phyloP scores from a whole-genome alignment of 2,113 vertebrate genomes.

The Sakesphorus luctuosus region DNA sequence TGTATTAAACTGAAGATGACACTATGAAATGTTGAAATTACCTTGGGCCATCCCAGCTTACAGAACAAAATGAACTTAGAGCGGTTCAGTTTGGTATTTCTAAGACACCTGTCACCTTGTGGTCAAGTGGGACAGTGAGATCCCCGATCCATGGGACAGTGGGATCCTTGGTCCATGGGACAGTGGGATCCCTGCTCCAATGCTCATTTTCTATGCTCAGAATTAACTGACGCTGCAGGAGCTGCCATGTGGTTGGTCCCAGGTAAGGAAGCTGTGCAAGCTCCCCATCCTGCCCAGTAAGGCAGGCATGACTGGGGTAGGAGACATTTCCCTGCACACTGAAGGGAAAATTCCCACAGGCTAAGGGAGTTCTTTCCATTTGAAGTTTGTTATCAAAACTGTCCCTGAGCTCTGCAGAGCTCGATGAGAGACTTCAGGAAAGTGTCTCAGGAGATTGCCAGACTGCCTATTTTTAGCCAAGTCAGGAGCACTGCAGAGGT shows the following conservation, averaged over 20 bases:
- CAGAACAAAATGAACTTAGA: neutral
- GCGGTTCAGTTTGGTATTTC: neutral
- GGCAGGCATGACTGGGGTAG: neutral
- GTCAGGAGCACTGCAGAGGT: neutral
- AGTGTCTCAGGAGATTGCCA: neutral
- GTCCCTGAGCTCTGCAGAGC: neutral
- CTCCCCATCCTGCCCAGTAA: fast-evolving
- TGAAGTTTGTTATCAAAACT: neutral
- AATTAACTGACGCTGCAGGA: neutral
- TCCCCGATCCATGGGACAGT: neutral
- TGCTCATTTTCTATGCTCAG: fast-evolving
- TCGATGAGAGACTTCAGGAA: neutral
- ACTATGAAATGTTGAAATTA: conserved; percentile 1
- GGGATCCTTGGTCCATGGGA: neutral
- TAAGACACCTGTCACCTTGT: neutral
- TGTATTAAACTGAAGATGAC: conserved; percentile 42
- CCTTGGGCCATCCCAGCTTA: neutral
- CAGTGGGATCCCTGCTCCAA: neutral
- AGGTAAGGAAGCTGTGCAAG: neutral
- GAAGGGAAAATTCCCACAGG: neutral
- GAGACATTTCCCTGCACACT: neutral
- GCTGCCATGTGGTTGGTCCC: neutral
- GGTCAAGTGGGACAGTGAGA: neutral
- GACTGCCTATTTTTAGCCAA: neutral
- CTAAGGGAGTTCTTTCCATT: neutral